Percentiles rank a stretch among this genome's conserved stretches.
phyloP scores from a whole-genome alignment of 2,888 invertebrate genomes.

The Xanthorhoe designata region DNA sequence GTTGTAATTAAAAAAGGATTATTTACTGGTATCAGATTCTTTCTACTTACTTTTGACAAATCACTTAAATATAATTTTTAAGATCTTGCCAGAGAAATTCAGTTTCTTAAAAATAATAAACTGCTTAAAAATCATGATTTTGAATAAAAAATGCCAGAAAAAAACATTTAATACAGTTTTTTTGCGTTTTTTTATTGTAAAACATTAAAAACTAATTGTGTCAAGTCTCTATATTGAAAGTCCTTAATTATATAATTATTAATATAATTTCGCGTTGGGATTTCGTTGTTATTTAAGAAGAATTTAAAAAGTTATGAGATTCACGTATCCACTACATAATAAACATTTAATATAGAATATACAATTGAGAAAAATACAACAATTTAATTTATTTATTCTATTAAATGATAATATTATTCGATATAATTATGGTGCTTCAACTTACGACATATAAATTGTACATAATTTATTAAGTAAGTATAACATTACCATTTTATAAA shows the following conservation, averaged over 20 bases:
- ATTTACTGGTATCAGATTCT: background rate
- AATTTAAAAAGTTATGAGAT: constrained; percentile 39
- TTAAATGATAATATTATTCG: background rate
- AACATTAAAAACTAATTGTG: constrained; percentile 35
- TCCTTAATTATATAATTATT: constrained; percentile 37
- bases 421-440: too few relatives aligned
- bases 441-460: too few relatives aligned
- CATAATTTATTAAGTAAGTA: too few relatives aligned
- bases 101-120: background rate
- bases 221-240: constrained; percentile 19
- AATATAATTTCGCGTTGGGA: constrained; percentile 48
- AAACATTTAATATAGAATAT: constrained; percentile 28
- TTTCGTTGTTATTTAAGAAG: constrained; percentile 51
- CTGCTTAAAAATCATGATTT: background rate
- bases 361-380: constrained; percentile 27
- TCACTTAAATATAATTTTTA: background rate
- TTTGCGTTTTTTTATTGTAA: background rate
- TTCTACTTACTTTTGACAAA: background rate
- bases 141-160: too few relatives aligned
- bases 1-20: background rate
- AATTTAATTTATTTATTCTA: background rate
- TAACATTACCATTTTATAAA: too few relatives aligned
- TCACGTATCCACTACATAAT: constrained; percentile 30
- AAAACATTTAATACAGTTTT: background rate
- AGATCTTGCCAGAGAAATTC: background rate